Evolutionary conservation across 2,113 vertebrate species (phyloP), one percentile per base, ranked within the genome.

Genomic region (Noctilio leporinus): DNA sequence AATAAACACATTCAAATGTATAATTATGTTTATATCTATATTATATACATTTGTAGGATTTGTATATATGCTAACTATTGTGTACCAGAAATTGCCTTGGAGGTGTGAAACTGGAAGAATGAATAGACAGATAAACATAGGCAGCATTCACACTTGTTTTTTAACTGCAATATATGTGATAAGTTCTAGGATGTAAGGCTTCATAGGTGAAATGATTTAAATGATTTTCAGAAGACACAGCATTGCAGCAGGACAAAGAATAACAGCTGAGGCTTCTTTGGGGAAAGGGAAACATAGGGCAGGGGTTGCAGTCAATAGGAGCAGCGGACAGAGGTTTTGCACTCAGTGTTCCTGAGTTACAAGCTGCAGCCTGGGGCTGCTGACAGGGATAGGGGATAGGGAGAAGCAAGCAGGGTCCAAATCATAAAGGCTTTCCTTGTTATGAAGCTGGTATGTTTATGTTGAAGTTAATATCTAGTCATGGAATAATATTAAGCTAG

Each of bases 311-410:
- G 14, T 30, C 26, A 4, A n/a, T 0, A 1, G 4, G 11, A 47
- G 20, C 3, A 7, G 35, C 12, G 22, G 35, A 30, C 40, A 3
- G 35, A 2, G 3, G 0, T 4, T 7, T 4, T 3, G 4, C 0
- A 0, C 9, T n/a, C 53, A 11, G 2, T 67, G 0, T 11, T 7
- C 10, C 40, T 77, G 22, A 5, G 30, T 5, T 10, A 30, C 24
- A 1, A 15, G 22, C 3, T 30, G 3, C 8, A 62, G 6, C 7
- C 3, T 2, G 2, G 9, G 30, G 6, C 17, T 19, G 4, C 4
- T n/a, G 47, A 19, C 1, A 7, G 2, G 20, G 53, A 49, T n/a
- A 33, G 49, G 49, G 6, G 4, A 62, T 26, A 47, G 0, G 0
- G 40, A 45, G 20, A 53, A 72, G 4, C 10, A n/a, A 28, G 8